A percentile compares a stretch with the other conserved stretches of the same genome.
Evolutionary conservation across 2,113 vertebrate genomes (phyloP).

Genomic region (Pandion haliaetus): DNA sequence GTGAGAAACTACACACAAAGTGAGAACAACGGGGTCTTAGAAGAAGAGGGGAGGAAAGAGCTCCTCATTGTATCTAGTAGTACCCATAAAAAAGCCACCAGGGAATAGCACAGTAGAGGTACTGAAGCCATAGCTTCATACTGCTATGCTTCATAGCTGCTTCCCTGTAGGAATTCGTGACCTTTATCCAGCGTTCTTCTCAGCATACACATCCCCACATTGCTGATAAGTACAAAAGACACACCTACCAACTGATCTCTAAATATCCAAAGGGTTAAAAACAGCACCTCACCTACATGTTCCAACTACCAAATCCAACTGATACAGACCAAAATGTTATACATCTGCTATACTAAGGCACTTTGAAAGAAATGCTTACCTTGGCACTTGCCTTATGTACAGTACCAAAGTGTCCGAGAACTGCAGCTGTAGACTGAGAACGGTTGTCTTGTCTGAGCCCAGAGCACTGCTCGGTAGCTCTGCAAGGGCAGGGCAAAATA

Average conservation of each 20-base stretch:
- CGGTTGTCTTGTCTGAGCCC: background rate
- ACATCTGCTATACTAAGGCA: background rate
- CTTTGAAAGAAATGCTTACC: background rate
- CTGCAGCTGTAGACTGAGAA: background rate
- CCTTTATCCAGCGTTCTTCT: background rate
- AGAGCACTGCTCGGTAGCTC: background rate
- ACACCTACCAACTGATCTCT: background rate
- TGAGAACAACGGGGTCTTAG: background rate
- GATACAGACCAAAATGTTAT: background rate
- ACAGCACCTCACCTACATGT: background rate
- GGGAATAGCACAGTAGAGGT: background rate
- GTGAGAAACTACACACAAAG: background rate
- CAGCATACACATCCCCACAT: background rate
- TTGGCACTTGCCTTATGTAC: rapidly evolving
- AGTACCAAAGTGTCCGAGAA: background rate
- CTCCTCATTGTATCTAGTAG: background rate
- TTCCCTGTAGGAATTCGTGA: background rate
- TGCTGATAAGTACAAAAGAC: background rate
- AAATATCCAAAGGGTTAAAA: background rate
- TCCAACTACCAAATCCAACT: background rate
- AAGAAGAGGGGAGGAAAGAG: background rate
- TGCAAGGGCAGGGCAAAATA: background rate
- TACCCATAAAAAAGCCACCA: background rate
- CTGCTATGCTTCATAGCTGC: no score
- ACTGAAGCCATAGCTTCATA: background rate